Conservation (phyloP, 1,140 invertebrate species). For the Reticulitermes speratus region DNA sequence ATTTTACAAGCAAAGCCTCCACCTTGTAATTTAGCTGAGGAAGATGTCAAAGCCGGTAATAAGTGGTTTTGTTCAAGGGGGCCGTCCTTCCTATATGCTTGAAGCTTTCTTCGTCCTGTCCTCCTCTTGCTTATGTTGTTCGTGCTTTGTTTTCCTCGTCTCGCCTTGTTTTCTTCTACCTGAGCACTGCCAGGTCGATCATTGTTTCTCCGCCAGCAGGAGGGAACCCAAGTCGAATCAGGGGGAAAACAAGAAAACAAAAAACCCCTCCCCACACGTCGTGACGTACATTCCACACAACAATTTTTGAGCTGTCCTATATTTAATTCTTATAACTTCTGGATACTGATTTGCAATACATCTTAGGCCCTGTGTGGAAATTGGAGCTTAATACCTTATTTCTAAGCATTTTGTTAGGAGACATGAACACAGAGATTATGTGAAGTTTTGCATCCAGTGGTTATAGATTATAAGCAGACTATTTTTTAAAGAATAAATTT, state of each 20-base stretch:
- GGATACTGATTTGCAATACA: too few relatives aligned
- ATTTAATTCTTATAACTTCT: background rate
- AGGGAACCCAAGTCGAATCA: conserved; percentile 14
- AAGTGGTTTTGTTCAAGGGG: conserved; percentile 32
- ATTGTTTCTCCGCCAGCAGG: background rate
- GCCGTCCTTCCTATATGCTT: conserved; percentile 15
- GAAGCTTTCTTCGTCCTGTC: background rate
- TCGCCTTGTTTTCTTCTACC: conserved; percentile 9
- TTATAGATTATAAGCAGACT: too few relatives aligned
- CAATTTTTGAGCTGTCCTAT: background rate
- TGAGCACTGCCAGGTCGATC: background rate
- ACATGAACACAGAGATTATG: too few relatives aligned
- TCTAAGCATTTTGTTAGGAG: too few relatives aligned
- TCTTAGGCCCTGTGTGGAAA: too few relatives aligned
- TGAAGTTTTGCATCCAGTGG: too few relatives aligned
- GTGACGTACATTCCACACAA: conserved; percentile 7
- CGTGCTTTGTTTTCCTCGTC: background rate
- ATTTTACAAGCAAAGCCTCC: conserved; percentile 22
- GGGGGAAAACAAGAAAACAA: background rate
- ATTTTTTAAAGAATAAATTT: too few relatives aligned
- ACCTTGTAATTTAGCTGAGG: conserved; percentile 31
- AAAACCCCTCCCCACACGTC: background rate
- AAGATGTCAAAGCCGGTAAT: conserved; percentile 32
- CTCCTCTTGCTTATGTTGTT: background rate
- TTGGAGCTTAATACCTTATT: too few relatives aligned